These are phyloP conservation scores for Aleiodes testaceus DNA, from an alignment of 2,888 invertebrate genomes.

Conservation along the genomic window DNA sequence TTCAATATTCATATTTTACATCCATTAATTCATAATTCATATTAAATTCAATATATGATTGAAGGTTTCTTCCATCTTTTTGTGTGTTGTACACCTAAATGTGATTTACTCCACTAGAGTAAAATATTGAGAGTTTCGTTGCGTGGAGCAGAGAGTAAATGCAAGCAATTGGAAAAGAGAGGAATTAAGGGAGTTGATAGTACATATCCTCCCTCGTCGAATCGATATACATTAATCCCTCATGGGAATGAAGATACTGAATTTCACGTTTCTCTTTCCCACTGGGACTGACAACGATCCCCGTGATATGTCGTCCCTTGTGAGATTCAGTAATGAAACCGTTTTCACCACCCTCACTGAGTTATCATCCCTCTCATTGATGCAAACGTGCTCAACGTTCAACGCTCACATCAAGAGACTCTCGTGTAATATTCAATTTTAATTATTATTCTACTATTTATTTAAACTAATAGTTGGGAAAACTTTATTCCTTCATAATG, in stretches of 20 bases:
- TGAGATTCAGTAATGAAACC: conserved; percentile 71
- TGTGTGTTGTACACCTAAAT: too few relatives aligned
- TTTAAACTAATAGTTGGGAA: background rate
- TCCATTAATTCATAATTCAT: too few relatives aligned
- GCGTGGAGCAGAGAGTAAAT: background rate
- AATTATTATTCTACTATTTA: background rate
- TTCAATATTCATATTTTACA: background rate
- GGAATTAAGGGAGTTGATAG: conserved; percentile 40
- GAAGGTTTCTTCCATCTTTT: too few relatives aligned
- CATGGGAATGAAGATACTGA: conserved; percentile 61
- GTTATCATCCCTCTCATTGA: conserved; percentile 57
- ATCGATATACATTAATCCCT: conserved; percentile 53
- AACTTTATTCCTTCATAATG: background rate
- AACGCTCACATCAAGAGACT: background rate
- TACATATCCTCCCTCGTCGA: conserved; percentile 44
- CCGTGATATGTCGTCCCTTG: conserved; percentile 67
- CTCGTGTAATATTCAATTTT: background rate
- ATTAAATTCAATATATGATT: too few relatives aligned
- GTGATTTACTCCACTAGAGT: too few relatives aligned
- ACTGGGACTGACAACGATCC: conserved; percentile 53
- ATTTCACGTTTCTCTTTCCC: conserved; percentile 53
- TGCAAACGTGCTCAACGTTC: background rate
- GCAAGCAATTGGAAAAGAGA: conserved; percentile 18
- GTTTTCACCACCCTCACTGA: conserved; percentile 68
- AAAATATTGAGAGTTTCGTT: too few relatives aligned